Conservation (phyloP, 2,888 invertebrate genomes). For the Bombyx huttoni region DNA sequence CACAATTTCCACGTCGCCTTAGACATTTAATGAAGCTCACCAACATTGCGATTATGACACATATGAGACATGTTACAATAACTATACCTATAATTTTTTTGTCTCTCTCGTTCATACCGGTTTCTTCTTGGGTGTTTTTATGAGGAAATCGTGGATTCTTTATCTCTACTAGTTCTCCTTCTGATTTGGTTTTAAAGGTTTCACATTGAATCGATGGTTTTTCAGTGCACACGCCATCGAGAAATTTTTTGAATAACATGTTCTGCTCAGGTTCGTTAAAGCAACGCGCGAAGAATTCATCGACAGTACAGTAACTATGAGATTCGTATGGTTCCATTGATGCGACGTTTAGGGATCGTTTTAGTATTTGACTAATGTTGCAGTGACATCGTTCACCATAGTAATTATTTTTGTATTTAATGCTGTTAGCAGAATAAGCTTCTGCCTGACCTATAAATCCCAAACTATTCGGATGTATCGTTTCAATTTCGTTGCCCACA, state of each 20-base stretch:
- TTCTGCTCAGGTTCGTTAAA: constrained; percentile 76
- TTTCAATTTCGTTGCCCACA: constrained; percentile 56
- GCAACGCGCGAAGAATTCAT: constrained; percentile 73
- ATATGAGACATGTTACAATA: constrained; percentile 64
- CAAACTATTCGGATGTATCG: constrained; percentile 63
- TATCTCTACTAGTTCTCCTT: constrained; percentile 35
- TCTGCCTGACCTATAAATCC: constrained; percentile 71
- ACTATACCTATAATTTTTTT: constrained; percentile 63
- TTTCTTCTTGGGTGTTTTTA: constrained; percentile 25
- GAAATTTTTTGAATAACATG: constrained; percentile 75
- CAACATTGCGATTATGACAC: constrained; percentile 65
- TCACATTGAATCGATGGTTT: constrained; percentile 70
- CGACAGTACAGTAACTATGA: constrained; percentile 76
- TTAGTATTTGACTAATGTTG: constrained; percentile 72
- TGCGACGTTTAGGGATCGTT: constrained; percentile 45
- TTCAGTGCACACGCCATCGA: constrained; percentile 71
- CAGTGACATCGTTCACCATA: constrained; percentile 77
- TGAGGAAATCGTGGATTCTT: constrained; percentile 62
- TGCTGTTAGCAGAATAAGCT: constrained; percentile 41
- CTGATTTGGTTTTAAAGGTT: constrained; percentile 49
- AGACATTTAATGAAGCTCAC: constrained; percentile 72
- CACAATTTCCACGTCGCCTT: constrained; percentile 69
- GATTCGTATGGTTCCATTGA: constrained; percentile 48
- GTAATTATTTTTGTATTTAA: constrained; percentile 73
- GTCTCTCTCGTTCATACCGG: constrained; percentile 35